phyloP scores from a whole-genome alignment of 2,113 vertebrate genomes.

The Salminus brasiliensis region DNA sequence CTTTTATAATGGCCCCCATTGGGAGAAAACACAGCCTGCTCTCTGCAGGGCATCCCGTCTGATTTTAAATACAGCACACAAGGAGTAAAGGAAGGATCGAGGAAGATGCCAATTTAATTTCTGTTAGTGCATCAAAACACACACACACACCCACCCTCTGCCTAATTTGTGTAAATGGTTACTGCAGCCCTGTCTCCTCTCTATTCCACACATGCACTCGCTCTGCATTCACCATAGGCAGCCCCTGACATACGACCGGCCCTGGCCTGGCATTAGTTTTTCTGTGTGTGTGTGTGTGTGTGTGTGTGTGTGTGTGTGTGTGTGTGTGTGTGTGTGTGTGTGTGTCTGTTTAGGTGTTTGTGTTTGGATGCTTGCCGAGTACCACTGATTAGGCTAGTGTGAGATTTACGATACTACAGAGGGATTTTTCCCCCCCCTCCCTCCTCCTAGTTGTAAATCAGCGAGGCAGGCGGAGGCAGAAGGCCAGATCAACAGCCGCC shows the following conservation, averaged over 20 bases:
- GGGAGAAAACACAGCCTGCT: neutral
- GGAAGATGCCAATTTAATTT: neutral
- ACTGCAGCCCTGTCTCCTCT: neutral
- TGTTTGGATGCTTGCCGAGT: neutral
- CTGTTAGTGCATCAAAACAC: neutral
- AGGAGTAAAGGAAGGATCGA: neutral
- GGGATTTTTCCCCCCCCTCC: neutral
- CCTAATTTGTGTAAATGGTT: neutral
- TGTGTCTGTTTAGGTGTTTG: slow-evolving; percentile 3
- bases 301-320: too few relatives aligned
- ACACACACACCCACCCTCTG: neutral
- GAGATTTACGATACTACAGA: neutral
- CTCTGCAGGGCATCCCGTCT: neutral
- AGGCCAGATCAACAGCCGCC: neutral
- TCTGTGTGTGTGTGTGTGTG: slow-evolving; percentile 1
- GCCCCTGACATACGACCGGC: neutral
- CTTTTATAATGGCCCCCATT: neutral
- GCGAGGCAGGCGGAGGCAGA: neutral
- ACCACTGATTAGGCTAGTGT: neutral
- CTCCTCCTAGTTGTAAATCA: neutral
- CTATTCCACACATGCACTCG: neutral
- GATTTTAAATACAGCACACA: neutral
- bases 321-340: slow-evolving; percentile 4
- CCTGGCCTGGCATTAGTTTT: neutral
- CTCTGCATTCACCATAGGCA: neutral